Evolutionary conservation across 2,113 vertebrate genomes (phyloP).

Genomic region (Corythornis vintsioides): DNA sequence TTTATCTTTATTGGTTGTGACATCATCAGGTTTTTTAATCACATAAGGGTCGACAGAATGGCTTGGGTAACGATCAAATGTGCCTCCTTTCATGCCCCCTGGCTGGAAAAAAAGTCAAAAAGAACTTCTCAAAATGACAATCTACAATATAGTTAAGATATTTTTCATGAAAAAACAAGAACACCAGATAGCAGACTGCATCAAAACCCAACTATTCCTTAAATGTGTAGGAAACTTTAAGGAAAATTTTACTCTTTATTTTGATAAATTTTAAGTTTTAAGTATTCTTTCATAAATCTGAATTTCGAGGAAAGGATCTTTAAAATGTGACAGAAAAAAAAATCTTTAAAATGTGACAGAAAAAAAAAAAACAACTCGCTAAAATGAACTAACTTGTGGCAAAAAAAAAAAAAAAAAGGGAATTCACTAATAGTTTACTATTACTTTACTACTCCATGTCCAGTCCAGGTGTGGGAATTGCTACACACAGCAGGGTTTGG

Average conservation of each 20-base stretch:
- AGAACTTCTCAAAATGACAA: background rate
- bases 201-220: background rate
- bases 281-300: background rate
- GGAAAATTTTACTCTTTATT: background rate
- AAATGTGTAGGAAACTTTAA: background rate
- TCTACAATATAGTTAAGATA: background rate
- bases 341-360: background rate
- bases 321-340: background rate
- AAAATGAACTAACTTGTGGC: background rate
- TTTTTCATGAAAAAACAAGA: background rate
- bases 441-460: background rate
- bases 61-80: conserved; percentile 80
- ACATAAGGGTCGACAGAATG: conserved; percentile 77
- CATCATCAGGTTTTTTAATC: conserved; percentile 6
- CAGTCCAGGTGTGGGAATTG: background rate
- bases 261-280: background rate
- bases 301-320: background rate
- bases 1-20: conserved; percentile 2
- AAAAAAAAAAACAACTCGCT: background rate
- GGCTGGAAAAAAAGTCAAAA: conserved; percentile 55
- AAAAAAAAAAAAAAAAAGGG: background rate
- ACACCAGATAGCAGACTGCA: background rate
- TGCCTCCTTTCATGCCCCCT: conserved; percentile 88
- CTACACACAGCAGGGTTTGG: background rate
- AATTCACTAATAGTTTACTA: background rate